Evolutionary conservation across 1,140 invertebrate genomes (phyloP).

Genomic region (Bombus superbus): DNA sequence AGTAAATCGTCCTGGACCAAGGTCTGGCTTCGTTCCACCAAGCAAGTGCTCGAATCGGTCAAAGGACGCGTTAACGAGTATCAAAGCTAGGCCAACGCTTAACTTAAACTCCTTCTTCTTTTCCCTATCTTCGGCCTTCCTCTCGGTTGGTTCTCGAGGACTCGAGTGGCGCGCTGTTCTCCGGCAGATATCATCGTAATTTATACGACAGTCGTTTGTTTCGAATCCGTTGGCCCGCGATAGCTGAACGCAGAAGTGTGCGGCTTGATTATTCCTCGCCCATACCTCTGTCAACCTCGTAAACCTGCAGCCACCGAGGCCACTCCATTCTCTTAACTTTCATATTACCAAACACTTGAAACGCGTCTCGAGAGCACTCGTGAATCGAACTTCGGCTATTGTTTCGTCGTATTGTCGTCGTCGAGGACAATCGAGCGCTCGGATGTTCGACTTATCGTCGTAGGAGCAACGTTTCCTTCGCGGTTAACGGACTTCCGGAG

Average conservation of each 20-base stretch:
- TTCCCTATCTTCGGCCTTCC: not conserved
- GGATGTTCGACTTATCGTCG: conserved; percentile 14
- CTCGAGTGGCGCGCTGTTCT: conserved; percentile 35
- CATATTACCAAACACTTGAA: conserved; percentile 47
- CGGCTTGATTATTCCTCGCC: conserved; percentile 62
- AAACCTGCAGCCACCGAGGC: not conserved
- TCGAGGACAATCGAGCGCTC: not conserved
- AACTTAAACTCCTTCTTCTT: not conserved
- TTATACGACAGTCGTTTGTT: conserved; percentile 66
- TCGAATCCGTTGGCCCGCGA: conserved; percentile 47
- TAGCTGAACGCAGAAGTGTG: conserved; percentile 38
- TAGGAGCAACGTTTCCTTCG: not conserved
- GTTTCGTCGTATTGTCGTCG: conserved; percentile 13
- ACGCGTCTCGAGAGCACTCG: conserved; percentile 13
- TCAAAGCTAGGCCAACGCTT: conserved; percentile 32
- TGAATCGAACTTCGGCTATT: conserved; percentile 15
- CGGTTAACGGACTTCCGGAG: not conserved
- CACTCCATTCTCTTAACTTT: conserved; percentile 41
- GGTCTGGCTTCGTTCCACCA: not conserved
- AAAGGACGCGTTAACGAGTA: conserved; percentile 58
- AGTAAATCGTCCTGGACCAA: conserved; percentile 49
- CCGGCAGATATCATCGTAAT: conserved; percentile 68
- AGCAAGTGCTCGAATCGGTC: conserved; percentile 34
- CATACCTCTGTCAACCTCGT: conserved; percentile 3
- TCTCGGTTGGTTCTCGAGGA: conserved; percentile 30